Percentiles rank a stretch among this genome's conserved stretches.
phyloP scores from a whole-genome alignment of 2,888 invertebrate genomes.

The Lycia hirtaria region DNA sequence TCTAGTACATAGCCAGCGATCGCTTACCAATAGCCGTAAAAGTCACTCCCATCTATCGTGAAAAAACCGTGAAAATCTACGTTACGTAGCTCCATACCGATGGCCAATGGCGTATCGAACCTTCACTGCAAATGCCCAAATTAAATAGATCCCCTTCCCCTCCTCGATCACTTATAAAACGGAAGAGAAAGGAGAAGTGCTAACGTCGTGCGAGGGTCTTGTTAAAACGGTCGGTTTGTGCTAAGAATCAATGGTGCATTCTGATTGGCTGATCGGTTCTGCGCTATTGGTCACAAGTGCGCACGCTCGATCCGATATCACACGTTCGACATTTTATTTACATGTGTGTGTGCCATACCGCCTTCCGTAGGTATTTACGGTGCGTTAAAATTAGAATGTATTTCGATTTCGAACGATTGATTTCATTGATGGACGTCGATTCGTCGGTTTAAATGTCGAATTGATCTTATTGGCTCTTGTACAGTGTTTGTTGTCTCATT shows the following conservation, averaged over 20 bases:
- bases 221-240: constrained; percentile 49
- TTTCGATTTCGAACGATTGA: constrained; percentile 29
- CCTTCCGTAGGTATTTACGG: constrained; percentile 72
- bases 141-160: constrained; percentile 48
- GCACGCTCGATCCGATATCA: constrained; percentile 44
- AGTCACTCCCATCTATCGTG: constrained; percentile 56
- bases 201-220: constrained; percentile 44
- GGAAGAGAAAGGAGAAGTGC: constrained; percentile 26
- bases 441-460: constrained; percentile 18
- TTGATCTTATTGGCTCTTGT: constrained; percentile 24
- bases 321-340: constrained; percentile 44
- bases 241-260: constrained; percentile 67
- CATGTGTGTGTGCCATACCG: constrained; percentile 57
- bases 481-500: background rate
- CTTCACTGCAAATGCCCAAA: constrained; percentile 54
- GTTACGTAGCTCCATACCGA: constrained; percentile 70
- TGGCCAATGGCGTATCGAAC: constrained; percentile 81
- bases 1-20: constrained; percentile 22
- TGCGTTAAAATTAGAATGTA: constrained; percentile 49
- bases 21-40: constrained; percentile 55
- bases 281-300: constrained; percentile 82
- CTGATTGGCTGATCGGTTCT: constrained; percentile 86
- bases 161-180: constrained; percentile 29
- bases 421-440: constrained; percentile 23
- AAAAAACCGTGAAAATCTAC: constrained; percentile 77